A percentile compares a stretch with the other conserved stretches of the same genome.
phyloP scores from a whole-genome alignment of 2,888 invertebrate species.

The Oxytorus armatus region DNA sequence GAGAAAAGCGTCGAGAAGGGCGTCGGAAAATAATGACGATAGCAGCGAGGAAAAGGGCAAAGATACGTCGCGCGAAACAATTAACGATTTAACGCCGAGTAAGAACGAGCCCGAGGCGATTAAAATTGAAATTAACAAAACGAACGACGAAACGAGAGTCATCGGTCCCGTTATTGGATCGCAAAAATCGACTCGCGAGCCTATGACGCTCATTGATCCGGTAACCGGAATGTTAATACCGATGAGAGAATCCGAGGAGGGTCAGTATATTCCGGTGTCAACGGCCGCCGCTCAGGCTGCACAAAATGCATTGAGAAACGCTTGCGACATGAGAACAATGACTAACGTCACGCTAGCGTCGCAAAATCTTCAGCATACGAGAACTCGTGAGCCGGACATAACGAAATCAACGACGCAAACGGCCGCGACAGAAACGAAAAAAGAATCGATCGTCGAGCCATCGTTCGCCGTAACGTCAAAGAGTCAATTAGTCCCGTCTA shows the following conservation, averaged over 20 bases:
- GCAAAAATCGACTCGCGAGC: constrained; percentile 85
- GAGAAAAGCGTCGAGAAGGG: constrained; percentile 87
- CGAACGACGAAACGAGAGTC: constrained; percentile 45
- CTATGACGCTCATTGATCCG: constrained; percentile 90
- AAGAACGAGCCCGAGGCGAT: constrained; percentile 46
- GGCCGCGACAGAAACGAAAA: constrained; percentile 75
- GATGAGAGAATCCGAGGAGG: constrained; percentile 90
- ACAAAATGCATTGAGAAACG: constrained; percentile 71
- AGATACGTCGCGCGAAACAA: constrained; percentile 62
- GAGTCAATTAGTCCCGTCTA: constrained; percentile 71
- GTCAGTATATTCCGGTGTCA: constrained; percentile 88
- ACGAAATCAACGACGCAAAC: constrained; percentile 79
- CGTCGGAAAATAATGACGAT: constrained; percentile 88
- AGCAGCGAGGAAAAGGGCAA: constrained; percentile 87
- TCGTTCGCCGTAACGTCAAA: constrained; percentile 61
- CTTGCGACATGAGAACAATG: constrained; percentile 70
- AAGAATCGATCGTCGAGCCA: constrained; percentile 68
- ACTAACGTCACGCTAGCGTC: constrained; percentile 63
- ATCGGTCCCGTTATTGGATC: constrained; percentile 7
- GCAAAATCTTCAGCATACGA: constrained; percentile 64
- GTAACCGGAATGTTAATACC: constrained; percentile 90
- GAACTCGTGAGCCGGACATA: constrained; percentile 70
- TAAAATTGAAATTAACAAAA: constrained; percentile 21
- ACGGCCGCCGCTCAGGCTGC: constrained; percentile 73
- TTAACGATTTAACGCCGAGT: constrained; percentile 6